Conservation (phyloP, 1,140 invertebrate genomes). For the Tetraneura akinire region DNA sequence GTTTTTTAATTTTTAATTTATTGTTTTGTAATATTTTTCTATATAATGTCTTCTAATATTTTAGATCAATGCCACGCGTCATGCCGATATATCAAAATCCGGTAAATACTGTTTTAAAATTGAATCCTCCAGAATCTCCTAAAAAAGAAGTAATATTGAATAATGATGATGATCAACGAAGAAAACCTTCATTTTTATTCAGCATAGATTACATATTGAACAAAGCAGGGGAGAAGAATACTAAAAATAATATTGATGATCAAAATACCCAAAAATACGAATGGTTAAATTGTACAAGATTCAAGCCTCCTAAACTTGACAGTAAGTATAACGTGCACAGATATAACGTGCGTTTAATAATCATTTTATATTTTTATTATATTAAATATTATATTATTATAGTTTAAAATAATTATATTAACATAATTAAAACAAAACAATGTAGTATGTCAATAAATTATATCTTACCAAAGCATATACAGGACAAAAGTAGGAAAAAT, state of each 20-base stretch:
- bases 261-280: background rate
- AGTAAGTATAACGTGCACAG: constrained; percentile 57
- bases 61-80: background rate
- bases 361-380: too few relatives aligned
- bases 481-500: too few relatives aligned
- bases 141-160: background rate
- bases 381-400: too few relatives aligned
- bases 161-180: background rate
- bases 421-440: too few relatives aligned
- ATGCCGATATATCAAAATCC: background rate
- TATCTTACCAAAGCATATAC: too few relatives aligned
- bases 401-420: too few relatives aligned
- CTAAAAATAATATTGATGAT: background rate
- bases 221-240: constrained; percentile 52
- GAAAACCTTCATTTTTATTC: constrained; percentile 32
- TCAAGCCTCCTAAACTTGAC: constrained; percentile 62
- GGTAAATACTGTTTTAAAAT: background rate
- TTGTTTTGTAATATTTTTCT: background rate
- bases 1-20: too few relatives aligned
- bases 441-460: too few relatives aligned
- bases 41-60: background rate
- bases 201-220: constrained; percentile 49
- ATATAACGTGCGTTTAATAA: background rate
- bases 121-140: background rate
- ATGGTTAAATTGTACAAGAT: constrained; percentile 61